Conservation (phyloP, 2,113 vertebrate species). For the Mesoclemmys tuberculata region DNA sequence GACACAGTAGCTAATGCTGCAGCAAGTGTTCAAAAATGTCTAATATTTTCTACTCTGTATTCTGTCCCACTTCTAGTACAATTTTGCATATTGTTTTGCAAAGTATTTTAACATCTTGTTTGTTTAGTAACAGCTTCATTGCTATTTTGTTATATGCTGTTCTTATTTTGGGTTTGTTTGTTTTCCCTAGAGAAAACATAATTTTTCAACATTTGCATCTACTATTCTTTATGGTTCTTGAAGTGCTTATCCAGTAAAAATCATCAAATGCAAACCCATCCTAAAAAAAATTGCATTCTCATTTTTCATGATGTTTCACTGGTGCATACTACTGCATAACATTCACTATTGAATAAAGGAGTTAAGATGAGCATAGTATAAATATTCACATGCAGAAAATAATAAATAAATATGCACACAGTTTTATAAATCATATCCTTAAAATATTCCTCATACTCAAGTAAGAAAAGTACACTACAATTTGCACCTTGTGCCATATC, state of each 20-base stretch:
- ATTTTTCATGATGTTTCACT: accelerated
- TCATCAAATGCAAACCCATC: neutral
- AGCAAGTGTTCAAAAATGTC: neutral
- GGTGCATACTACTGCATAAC: neutral
- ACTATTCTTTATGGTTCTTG: neutral
- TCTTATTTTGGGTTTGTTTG: neutral
- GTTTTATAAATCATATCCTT: neutral
- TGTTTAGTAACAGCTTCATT: neutral
- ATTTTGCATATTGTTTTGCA: neutral
- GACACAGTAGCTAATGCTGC: neutral
- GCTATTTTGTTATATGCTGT: neutral
- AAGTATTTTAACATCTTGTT: neutral
- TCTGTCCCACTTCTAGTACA: neutral
- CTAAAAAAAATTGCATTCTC: neutral
- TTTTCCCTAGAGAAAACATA: neutral
- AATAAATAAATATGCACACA: accelerated
- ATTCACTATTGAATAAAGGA: accelerated
- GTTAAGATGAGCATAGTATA: neutral
- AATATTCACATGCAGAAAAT: neutral
- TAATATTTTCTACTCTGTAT: neutral
- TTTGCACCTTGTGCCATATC: neutral
- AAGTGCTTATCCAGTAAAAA: neutral
- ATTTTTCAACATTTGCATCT: neutral
- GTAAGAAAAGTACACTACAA: neutral
- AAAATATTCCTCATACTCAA: neutral